These are phyloP conservation scores for Neogale vison DNA, from an alignment of 2,113 vertebrate genomes.

Conservation along the genomic window DNA sequence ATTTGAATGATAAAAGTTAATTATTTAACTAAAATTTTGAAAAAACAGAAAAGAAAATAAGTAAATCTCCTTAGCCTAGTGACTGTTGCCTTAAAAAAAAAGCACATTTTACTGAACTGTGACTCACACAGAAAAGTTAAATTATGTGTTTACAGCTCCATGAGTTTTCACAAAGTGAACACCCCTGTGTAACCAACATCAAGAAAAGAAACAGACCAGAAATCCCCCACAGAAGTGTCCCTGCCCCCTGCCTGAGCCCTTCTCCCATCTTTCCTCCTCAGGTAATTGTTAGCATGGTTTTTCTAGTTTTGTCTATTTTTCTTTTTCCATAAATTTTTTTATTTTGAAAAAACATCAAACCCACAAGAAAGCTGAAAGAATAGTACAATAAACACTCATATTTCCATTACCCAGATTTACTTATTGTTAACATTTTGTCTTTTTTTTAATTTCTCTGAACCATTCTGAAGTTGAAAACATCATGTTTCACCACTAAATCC, in stretches of 20 bases:
- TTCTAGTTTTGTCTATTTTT: not conserved
- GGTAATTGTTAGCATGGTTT: not conserved
- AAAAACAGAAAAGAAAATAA: not conserved
- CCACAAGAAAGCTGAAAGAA: not conserved
- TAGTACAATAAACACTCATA: not conserved
- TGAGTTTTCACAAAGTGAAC: not conserved
- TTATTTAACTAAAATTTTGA: not conserved
- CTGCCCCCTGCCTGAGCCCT: accelerated
- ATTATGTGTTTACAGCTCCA: not conserved
- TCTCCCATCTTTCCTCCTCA: not conserved
- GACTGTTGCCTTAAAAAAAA: not conserved
- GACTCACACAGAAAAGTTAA: not conserved
- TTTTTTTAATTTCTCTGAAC: not conserved
- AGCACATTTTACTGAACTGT: not conserved
- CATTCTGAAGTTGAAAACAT: not conserved
- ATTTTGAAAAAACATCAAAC: not conserved
- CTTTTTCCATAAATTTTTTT: not conserved
- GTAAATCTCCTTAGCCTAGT: not conserved
- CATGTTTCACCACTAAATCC: not conserved
- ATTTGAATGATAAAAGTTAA: not conserved
- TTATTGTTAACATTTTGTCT: not conserved
- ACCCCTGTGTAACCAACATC: not conserved
- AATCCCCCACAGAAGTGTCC: not conserved
- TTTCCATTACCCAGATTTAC: not conserved
- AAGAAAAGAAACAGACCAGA: not conserved